Base-by-base conservation (phyloP, 2,113 vertebrate genomes). In the Pomatostomus ruficeps region DNA sequence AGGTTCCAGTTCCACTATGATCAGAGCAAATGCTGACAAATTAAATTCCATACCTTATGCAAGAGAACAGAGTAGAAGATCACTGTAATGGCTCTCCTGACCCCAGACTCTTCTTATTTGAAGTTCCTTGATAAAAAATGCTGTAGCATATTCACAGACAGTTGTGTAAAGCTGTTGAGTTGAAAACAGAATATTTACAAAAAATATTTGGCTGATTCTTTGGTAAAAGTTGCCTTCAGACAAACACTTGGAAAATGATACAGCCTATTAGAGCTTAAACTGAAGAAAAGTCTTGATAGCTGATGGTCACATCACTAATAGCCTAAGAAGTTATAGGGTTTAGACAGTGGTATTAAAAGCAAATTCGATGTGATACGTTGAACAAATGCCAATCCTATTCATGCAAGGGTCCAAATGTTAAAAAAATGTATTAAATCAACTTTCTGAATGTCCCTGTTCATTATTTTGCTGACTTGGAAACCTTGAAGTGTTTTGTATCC, bases 391-490 rank as follows among this genome's bases (percentile, higher is more conserved):
- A 97, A 87, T 92, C 85, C 93, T 93, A 95, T 97, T 98, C 96
- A 95, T 96, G 94, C 82, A 91, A 94, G 18, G 95, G 97, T 87
- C 85, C 89, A 96, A 97, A 93, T 91, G 94, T 94, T 96, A 97
- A 98, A 96, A 95, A 95, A 67, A 93, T 86, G 10, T 94, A 96
- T 97, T 90, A 96, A 97, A 97, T 97, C 88, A 76, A 93, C 94
- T 97, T 97, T 96, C 77, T 93, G 95, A 72, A 96, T 97, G 95
- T 88, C 95, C 92, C 97, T 93, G 74, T 98, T 98, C 97, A 97
- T 98, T 98, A 98, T 98, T 98, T 98, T 98, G 95, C 97, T 97
- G 97, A 99, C 98, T 98, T 98, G 97, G 96, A 97, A 98, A 98
- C 92, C 95, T 98, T 98, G 97, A 97, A 97, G 95, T 97, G 96